These are phyloP conservation scores for Antigone vipio DNA, from an alignment of 2,113 vertebrate species.

Conservation along the genomic window DNA sequence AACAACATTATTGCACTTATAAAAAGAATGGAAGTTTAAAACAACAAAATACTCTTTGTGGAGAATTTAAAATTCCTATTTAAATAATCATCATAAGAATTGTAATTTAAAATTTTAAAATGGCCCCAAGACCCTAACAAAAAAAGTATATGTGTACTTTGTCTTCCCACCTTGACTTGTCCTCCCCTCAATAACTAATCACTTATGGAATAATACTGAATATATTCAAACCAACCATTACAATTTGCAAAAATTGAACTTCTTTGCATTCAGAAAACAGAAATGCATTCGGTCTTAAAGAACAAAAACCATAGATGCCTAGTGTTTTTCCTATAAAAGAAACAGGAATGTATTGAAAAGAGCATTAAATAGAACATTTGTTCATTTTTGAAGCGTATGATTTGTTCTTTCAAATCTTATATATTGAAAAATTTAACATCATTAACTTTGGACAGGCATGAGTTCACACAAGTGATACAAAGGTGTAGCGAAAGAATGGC, in stretches of 20 bases:
- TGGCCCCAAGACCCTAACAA: neutral
- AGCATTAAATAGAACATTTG: neutral
- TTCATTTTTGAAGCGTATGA: neutral
- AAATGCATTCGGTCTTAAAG: neutral
- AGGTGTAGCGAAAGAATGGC: neutral
- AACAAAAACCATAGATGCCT: rapidly evolving
- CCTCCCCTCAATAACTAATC: neutral
- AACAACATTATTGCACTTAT: neutral
- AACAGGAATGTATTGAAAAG: neutral
- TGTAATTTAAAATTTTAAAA: neutral
- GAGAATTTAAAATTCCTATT: neutral
- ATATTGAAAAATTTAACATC: neutral
- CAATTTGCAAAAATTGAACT: neutral
- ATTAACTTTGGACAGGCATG: neutral
- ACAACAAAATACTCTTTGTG: neutral
- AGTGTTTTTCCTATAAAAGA: neutral
- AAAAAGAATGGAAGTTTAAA: neutral
- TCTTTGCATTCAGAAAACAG: neutral
- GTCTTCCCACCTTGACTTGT: neutral
- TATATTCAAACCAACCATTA: neutral
- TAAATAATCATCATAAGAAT: neutral
- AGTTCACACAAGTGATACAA: slow-evolving; percentile 10
- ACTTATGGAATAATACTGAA: neutral
- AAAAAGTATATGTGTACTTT: neutral
- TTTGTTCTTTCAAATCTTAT: neutral